Conservation (phyloP, 1,140 invertebrate species). For the Magallana gigas region DNA sequence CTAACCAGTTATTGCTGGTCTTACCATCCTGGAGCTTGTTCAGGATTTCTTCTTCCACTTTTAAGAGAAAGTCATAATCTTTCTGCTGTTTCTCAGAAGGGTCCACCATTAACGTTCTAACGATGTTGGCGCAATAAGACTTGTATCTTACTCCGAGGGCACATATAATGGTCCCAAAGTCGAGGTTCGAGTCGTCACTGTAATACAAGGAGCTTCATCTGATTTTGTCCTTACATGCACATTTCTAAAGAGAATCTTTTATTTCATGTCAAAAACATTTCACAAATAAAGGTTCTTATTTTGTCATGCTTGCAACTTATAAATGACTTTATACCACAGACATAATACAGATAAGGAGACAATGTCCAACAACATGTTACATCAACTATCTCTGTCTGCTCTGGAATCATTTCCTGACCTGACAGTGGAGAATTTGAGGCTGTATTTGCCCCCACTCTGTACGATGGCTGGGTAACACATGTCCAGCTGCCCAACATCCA, state of each 20-base stretch:
- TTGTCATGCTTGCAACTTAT: too few species aligned
- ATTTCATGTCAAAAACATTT: too few species aligned
- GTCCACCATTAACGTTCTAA: constrained; percentile 97
- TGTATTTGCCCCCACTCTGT: constrained; percentile 98
- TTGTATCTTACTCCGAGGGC: constrained; percentile 96
- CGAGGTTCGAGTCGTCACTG: constrained; percentile 95
- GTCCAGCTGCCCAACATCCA: constrained; percentile 93
- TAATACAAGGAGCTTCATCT: constrained; percentile 53
- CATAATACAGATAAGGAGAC: not conserved
- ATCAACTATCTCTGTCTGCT: not conserved
- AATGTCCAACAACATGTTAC: not conserved
- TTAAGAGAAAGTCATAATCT: constrained; percentile 95
- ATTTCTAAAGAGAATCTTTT: too few species aligned
- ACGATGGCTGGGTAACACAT: constrained; percentile 99
- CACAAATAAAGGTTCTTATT: too few species aligned
- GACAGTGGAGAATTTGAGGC: constrained; percentile 95
- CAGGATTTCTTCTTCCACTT: constrained; percentile 94
- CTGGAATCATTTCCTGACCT: constrained; percentile 76
- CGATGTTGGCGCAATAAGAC: constrained; percentile 99
- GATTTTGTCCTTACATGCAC: too few species aligned
- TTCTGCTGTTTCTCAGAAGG: constrained; percentile 88
- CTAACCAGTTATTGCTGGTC: not conserved
- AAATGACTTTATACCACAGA: too few species aligned
- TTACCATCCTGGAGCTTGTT: constrained; percentile 88
- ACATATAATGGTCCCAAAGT: constrained; percentile 98